phyloP scores from a whole-genome alignment of 2,888 invertebrate species.

The Lithophane semibrunnea region DNA sequence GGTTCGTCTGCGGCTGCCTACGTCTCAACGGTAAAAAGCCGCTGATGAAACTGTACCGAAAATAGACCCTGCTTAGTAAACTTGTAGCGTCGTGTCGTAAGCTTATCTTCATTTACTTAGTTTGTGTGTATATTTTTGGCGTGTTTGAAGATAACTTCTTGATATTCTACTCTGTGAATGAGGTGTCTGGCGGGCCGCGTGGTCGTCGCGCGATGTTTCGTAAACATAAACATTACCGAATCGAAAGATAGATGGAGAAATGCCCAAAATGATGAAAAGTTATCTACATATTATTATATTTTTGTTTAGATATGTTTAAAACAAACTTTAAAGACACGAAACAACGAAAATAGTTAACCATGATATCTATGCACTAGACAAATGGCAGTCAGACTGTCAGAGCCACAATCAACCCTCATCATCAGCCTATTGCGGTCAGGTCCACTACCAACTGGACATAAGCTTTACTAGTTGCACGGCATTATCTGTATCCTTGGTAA shows the following conservation, averaged over 20 bases:
- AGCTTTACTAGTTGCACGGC: neutral
- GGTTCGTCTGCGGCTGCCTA: slow-evolving; percentile 9
- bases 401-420: neutral
- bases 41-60: slow-evolving; percentile 53
- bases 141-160: slow-evolving; percentile 1
- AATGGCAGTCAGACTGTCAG: neutral
- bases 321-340: neutral
- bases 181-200: slow-evolving; percentile 14
- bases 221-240: slow-evolving; percentile 15
- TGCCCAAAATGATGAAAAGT: neutral
- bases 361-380: neutral
- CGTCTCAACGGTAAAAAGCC: neutral
- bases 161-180: neutral
- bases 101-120: slow-evolving; percentile 40
- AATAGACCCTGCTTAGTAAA: slow-evolving; percentile 48
- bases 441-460: neutral
- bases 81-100: slow-evolving; percentile 39
- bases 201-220: slow-evolving; percentile 5
- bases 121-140: slow-evolving; percentile 29
- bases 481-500: neutral
- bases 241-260: slow-evolving; percentile 14
- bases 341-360: neutral
- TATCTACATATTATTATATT: neutral
- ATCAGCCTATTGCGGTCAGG: neutral
- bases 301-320: neutral